phyloP scores from a whole-genome alignment of 2,888 invertebrate species.

The Anthoptus insignis region DNA sequence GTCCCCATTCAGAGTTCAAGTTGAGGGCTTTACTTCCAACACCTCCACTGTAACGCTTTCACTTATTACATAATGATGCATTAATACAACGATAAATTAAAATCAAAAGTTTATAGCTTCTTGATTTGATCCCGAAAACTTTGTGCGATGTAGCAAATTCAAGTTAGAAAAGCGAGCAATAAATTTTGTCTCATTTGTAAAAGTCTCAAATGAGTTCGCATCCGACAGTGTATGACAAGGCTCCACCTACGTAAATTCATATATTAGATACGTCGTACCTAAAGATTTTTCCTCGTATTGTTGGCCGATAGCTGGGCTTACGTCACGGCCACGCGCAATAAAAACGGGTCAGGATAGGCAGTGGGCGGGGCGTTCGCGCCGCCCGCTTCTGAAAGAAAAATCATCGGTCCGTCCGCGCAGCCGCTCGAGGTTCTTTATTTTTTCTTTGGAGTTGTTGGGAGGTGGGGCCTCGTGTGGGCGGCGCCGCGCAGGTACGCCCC shows the following conservation, averaged over 20 bases:
- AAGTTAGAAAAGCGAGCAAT: slow-evolving; percentile 58
- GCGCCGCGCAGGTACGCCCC: slow-evolving; percentile 80
- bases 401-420: slow-evolving; percentile 81
- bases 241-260: slow-evolving; percentile 76
- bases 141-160: background rate
- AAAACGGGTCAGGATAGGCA: slow-evolving; percentile 81
- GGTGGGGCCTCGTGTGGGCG: slow-evolving; percentile 71
- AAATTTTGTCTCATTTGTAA: slow-evolving; percentile 71
- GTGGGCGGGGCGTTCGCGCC: slow-evolving; percentile 77
- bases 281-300: slow-evolving; percentile 80
- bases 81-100: background rate
- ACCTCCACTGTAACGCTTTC: slow-evolving; percentile 3
- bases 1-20: slow-evolving; percentile 25
- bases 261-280: slow-evolving; percentile 67
- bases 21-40: slow-evolving; percentile 13
- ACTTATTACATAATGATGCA: slow-evolving; percentile 1
- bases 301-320: slow-evolving; percentile 72
- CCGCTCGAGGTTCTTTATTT: slow-evolving; percentile 84
- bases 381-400: slow-evolving; percentile 85
- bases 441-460: slow-evolving; percentile 79
- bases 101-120: background rate
- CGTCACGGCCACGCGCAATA: slow-evolving; percentile 76
- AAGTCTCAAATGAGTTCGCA: slow-evolving; percentile 69
- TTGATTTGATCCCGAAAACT: background rate
- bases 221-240: slow-evolving; percentile 57